Evolutionary conservation across 2,888 invertebrate genomes (phyloP).

Genomic region (Lacanobia wlatinum): DNA sequence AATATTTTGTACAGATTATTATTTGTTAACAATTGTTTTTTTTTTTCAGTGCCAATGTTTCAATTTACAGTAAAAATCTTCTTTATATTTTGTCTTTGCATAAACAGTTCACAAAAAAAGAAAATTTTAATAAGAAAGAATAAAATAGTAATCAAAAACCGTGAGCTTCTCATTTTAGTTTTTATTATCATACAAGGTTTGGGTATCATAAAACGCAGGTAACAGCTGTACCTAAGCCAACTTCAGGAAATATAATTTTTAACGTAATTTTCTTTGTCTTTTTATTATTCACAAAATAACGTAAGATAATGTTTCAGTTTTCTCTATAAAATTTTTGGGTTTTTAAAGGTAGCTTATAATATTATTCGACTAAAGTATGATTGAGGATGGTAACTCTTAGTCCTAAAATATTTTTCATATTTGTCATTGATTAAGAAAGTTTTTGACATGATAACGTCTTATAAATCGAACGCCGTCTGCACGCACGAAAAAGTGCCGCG

Average conservation of each 20-base stretch:
- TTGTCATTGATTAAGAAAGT: too few species aligned
- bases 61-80: not conserved
- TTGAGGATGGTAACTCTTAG: too few species aligned
- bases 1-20: not conserved
- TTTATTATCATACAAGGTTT: slow-evolving; percentile 7
- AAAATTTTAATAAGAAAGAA: not conserved
- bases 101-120: not conserved
- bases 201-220: slow-evolving; percentile 3
- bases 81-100: not conserved
- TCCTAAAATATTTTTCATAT: too few species aligned
- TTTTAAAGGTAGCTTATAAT: too few species aligned
- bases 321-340: not conserved
- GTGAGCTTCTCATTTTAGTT: slow-evolving; percentile 7
- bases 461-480: too few species aligned
- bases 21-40: not conserved
- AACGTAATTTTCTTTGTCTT: not conserved
- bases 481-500: too few species aligned
- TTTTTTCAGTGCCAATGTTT: not conserved
- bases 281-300: not conserved
- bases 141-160: not conserved
- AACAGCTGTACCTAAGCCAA: slow-evolving; percentile 3
- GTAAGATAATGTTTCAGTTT: not conserved
- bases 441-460: too few species aligned
- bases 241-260: slow-evolving; percentile 10
- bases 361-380: not conserved